phyloP scores from a whole-genome alignment of 2,888 invertebrate genomes.

The Pristionchus exspectatus region DNA sequence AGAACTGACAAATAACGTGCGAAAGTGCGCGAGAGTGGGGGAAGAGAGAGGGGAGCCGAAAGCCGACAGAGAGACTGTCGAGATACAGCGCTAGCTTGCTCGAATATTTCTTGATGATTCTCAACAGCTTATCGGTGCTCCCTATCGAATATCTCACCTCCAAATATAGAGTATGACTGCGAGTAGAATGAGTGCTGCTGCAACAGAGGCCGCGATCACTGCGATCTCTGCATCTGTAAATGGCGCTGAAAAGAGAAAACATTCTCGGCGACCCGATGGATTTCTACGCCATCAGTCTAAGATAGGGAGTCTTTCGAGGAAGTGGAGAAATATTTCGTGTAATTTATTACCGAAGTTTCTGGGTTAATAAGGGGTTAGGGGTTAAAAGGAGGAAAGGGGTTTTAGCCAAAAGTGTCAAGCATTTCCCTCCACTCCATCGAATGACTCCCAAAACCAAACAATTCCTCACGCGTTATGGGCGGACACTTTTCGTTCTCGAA shows the following conservation, averaged over 20 bases:
- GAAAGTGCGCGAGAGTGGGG: too few relatives aligned
- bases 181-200: constrained; percentile 57
- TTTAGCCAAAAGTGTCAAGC: too few relatives aligned
- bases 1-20: too few relatives aligned
- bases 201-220: constrained; percentile 59
- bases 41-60: too few relatives aligned
- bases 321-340: neutral
- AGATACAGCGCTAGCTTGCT: too few relatives aligned
- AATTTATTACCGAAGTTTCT: neutral
- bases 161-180: constrained; percentile 59
- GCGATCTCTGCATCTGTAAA: constrained; percentile 63
- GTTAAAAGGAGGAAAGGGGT: too few relatives aligned
- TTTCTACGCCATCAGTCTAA: neutral
- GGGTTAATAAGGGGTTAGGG: too few relatives aligned
- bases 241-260: constrained; percentile 54
- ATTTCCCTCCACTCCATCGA: neutral
- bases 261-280: constrained; percentile 32
- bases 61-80: too few relatives aligned
- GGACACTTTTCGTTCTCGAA: constrained; percentile 62
- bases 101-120: too few relatives aligned
- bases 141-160: constrained; percentile 35
- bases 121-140: too few relatives aligned
- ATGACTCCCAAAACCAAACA: neutral
- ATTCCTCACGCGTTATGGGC: constrained; percentile 45
- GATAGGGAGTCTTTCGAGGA: neutral